Evolutionary conservation across 2,113 vertebrate species (phyloP).

Genomic region (Podarcis muralis): DNA sequence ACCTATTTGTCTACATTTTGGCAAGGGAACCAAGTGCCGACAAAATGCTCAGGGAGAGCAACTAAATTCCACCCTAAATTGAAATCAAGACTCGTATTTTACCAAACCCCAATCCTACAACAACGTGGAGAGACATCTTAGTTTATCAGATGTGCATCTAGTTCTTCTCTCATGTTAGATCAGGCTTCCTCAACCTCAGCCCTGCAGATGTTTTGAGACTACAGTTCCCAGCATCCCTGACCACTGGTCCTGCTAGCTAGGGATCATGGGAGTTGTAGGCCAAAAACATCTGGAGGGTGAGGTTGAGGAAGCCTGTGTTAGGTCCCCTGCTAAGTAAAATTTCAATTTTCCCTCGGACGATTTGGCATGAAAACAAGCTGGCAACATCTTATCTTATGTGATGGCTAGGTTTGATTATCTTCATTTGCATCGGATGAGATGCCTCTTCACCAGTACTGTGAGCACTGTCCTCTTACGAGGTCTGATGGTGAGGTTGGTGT

Average conservation of each 20-base stretch:
- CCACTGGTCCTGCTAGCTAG: no score
- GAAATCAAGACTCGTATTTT: conserved; percentile 41
- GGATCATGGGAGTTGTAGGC: no score
- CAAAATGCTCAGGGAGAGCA: no score
- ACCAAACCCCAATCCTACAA: background rate
- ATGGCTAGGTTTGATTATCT: background rate
- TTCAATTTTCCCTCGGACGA: background rate
- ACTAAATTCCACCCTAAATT: background rate
- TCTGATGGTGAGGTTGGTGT: background rate
- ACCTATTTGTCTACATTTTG: no score
- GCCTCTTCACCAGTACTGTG: background rate
- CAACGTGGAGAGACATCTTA: background rate
- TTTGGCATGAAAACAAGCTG: background rate
- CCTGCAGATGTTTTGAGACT: no score
- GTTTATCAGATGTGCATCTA: background rate
- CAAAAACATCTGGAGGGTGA: no score
- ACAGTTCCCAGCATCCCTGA: no score
- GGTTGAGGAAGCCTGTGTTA: no score
- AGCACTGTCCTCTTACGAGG: background rate
- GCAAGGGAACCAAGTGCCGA: no score
- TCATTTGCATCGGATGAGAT: background rate
- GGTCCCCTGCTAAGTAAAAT: background rate
- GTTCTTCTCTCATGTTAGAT: background rate
- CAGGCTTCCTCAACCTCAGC: no score
- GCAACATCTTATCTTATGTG: background rate